Evolutionary conservation across 1,140 invertebrate genomes (phyloP), one percentile per base, ranked within the genome.

Genomic region (Zaprionus vittiger): DNA sequence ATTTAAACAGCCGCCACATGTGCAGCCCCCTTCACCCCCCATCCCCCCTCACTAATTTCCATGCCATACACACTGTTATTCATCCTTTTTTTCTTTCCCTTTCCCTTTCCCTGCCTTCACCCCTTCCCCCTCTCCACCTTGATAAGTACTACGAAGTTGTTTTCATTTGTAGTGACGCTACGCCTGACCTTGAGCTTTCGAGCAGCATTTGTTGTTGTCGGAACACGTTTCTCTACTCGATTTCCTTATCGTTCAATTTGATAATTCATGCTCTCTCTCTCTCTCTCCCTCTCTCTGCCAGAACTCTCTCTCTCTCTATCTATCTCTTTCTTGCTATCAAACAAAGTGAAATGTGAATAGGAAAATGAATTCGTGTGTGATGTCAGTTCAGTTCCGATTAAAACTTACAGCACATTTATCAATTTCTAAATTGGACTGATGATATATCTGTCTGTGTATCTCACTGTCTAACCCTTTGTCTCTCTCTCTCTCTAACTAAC

Each of bases 151-250:
- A 41, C 15, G 15, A n/a, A 49, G 44, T 65, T 64, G 38, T 44
- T 80, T 89, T 83, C 65, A 90, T 90, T 90, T 85, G 77, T 85
- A 85, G 90, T 90, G 85, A 90, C 85, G 85, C 86, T 90, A 85
- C 82, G 73, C 68, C 77, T 90, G 86, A 90, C 85, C 85, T 90
- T 90, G 85, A 90, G 86, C 81, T 90, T 90, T 82, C 71, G 77
- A 85, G 85, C 54, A 70, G 56, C 54, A 60, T 71, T 79, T 74
- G 67, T 75, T 79, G 54, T 74, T 68, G 83, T 73, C 70, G 77
- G 75, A 71, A 81, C 83, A 84, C 82, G 82, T 87, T 86, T 87
- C 78, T 67, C 41, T 41, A 37, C 38, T 64, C 34, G 56, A 56
- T 73, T 76, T 79, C 68, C 77, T 83, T 85, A 77, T 86, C 72